These are phyloP conservation scores for Lobophora halterata DNA, from an alignment of 2,888 invertebrate genomes.

Conservation along the genomic window DNA sequence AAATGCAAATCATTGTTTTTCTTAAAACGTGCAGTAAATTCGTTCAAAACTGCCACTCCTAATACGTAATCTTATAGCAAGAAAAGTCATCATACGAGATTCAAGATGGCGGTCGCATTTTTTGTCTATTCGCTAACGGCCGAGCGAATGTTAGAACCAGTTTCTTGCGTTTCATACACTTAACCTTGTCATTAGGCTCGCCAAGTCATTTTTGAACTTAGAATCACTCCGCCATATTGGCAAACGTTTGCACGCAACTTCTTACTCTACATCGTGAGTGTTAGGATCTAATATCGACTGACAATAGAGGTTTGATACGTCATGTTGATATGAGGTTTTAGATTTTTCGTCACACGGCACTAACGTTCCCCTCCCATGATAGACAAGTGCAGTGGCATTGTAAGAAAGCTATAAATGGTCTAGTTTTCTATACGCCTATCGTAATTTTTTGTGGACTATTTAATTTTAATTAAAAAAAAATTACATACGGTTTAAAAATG, in stretches of 20 bases:
- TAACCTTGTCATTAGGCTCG: slow-evolving; percentile 71
- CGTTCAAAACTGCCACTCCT: slow-evolving; percentile 19
- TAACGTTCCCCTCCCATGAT: slow-evolving; percentile 42
- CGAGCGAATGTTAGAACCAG: slow-evolving; percentile 61
- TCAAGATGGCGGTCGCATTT: slow-evolving; percentile 59
- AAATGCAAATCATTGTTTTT: no score
- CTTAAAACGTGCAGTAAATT: slow-evolving; percentile 5
- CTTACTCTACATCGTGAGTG: slow-evolving; percentile 18
- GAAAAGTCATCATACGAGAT: slow-evolving; percentile 54
- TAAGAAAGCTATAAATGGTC: slow-evolving; percentile 35
- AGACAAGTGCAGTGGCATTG: slow-evolving; percentile 38
- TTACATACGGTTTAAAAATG: no score
- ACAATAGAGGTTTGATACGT: slow-evolving; percentile 19
- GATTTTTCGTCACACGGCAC: slow-evolving; percentile 52
- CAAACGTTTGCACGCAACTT: slow-evolving; percentile 18
- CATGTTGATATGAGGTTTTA: slow-evolving; percentile 27
- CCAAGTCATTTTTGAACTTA: slow-evolving; percentile 59
- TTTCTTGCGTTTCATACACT: slow-evolving; percentile 59
- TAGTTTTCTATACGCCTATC: slow-evolving; percentile 23
- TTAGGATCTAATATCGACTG: slow-evolving; percentile 34
- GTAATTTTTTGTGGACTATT: not conserved
- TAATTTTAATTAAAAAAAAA: no score
- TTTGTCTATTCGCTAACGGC: slow-evolving; percentile 65
- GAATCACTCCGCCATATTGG: slow-evolving; percentile 32
- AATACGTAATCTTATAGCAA: slow-evolving; percentile 45